A percentile compares a stretch with the other conserved stretches of the same genome.
These are phyloP conservation scores for Habrosyne pyritoides DNA, from an alignment of 2,888 invertebrate species.

Conservation along the genomic window DNA sequence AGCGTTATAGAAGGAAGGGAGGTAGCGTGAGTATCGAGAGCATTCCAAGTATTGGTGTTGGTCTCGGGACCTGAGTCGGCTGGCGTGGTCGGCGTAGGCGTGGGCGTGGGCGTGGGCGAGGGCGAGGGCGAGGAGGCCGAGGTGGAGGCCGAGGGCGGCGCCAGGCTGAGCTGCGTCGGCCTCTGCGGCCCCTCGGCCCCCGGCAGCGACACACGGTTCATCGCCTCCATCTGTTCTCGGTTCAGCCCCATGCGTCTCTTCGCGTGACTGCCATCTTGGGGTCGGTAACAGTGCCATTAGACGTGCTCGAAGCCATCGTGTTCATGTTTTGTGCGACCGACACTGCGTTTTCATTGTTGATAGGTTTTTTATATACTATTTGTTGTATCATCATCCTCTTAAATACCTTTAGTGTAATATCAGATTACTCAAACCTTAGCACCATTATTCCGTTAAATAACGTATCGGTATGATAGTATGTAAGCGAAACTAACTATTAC, in stretches of 20 bases:
- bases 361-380: too few species aligned
- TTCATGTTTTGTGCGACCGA: conserved; percentile 29
- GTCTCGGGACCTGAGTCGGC: conserved; percentile 80
- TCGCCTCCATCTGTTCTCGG: conserved; percentile 82
- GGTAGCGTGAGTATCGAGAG: conserved; percentile 42
- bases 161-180: conserved; percentile 77
- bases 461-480: conserved; percentile 12
- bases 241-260: conserved; percentile 83
- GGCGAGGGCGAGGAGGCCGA: conserved; percentile 68
- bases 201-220: conserved; percentile 78
- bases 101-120: conserved; percentile 75
- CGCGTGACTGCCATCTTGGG: conserved; percentile 84
- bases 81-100: conserved; percentile 82
- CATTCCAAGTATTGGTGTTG: conserved; percentile 55
- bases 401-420: too few species aligned
- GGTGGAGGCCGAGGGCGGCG: conserved; percentile 50
- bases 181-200: conserved; percentile 56
- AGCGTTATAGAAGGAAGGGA: not conserved
- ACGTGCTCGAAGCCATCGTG: conserved; percentile 48
- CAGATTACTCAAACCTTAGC: too few species aligned
- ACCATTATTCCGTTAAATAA: conserved; percentile 14
- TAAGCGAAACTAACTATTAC: conserved; percentile 36
- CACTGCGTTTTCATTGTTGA: conserved; percentile 12
- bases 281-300: conserved; percentile 76
- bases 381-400: too few species aligned